phyloP scores from a whole-genome alignment of 2,888 invertebrate species.

The Ornithoptera priamus region DNA sequence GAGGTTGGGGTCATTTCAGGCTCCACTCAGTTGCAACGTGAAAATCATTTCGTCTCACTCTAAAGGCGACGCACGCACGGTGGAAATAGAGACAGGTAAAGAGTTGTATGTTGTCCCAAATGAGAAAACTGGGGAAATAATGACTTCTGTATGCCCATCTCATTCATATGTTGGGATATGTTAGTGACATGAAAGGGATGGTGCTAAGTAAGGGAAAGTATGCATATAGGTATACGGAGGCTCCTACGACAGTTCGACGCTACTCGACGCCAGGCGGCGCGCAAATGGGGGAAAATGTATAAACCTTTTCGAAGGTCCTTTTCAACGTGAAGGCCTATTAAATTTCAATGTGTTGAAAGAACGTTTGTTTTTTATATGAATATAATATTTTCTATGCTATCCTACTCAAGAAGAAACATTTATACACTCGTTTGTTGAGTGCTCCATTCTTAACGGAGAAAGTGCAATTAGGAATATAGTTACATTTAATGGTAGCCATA shows the following conservation, averaged over 20 bases:
- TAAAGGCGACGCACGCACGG: conserved; percentile 48
- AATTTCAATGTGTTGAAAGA: neutral
- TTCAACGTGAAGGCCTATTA: conserved; percentile 4
- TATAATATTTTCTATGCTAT: too few relatives aligned
- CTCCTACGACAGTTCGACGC: conserved; percentile 46
- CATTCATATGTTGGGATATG: conserved; percentile 71
- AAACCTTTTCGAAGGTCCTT: conserved; percentile 11
- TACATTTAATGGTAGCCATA: too few relatives aligned
- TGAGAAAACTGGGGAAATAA: conserved; percentile 61
- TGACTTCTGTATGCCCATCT: conserved; percentile 68
- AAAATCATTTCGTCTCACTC: conserved; percentile 57
- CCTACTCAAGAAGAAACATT: too few relatives aligned
- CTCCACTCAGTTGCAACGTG: conserved; percentile 54
- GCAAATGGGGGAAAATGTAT: conserved; percentile 36
- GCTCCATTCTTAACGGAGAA: too few relatives aligned
- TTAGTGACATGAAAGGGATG: conserved; percentile 69
- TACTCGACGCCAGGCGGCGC: conserved; percentile 76
- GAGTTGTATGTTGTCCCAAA: conserved; percentile 70
- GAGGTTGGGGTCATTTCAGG: conserved; percentile 66
- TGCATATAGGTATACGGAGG: conserved; percentile 42
- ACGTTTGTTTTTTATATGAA: neutral
- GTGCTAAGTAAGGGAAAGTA: conserved; percentile 46
- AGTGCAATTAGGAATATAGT: too few relatives aligned
- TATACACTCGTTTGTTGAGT: too few relatives aligned
- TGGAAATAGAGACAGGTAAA: conserved; percentile 71